Conservation (phyloP, 2,888 invertebrate genomes). For the Tortrix viridana region DNA sequence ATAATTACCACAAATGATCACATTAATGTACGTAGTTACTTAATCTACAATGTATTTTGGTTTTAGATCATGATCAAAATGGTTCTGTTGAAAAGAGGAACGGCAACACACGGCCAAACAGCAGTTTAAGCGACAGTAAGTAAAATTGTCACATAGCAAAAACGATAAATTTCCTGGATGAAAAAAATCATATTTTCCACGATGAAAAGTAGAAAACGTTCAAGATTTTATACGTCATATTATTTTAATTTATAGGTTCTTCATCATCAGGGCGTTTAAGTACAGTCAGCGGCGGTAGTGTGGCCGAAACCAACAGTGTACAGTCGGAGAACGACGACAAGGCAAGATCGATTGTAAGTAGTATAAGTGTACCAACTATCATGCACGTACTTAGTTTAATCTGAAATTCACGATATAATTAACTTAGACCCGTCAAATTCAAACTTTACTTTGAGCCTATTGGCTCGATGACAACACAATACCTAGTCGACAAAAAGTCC, state of each 20-base stretch:
- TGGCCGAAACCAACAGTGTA: conserved; percentile 91
- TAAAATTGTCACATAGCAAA: conserved; percentile 19
- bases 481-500: no score
- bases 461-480: no score
- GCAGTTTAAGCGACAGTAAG: conserved; percentile 80
- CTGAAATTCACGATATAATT: no score
- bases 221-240: background rate
- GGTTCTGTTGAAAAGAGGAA: conserved; percentile 76
- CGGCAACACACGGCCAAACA: conserved; percentile 76
- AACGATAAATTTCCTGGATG: no score
- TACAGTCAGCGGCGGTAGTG: conserved; percentile 91
- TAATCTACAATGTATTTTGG: conserved; percentile 11
- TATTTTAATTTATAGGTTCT: conserved; percentile 79
- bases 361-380: background rate
- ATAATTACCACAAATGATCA: no score
- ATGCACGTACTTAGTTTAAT: no score
- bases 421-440: no score
- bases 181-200: background rate
- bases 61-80: conserved; percentile 67
- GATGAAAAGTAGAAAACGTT: no score
- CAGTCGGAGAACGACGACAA: conserved; percentile 93
- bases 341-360: conserved; percentile 76
- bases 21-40: no score
- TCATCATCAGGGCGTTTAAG: conserved; percentile 93
- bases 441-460: no score